Conservation (phyloP, 2,797 vertebrate species). For the Manis crassicaudata region DNA sequence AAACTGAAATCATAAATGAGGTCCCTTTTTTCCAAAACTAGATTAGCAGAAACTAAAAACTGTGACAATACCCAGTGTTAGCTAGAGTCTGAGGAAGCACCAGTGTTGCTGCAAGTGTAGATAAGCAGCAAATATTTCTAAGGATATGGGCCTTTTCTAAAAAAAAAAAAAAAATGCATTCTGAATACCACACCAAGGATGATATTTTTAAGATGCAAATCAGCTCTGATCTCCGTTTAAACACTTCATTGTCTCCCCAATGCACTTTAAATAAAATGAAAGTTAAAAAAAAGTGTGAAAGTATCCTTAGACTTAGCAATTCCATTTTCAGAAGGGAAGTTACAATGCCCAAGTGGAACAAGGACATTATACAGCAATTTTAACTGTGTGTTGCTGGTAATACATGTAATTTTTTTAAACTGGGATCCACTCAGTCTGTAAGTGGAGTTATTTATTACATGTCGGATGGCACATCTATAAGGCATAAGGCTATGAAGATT, state of each 20-base stretch:
- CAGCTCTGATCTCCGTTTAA: too few relatives aligned
- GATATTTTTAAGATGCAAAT: too few relatives aligned
- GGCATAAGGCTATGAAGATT: not conserved
- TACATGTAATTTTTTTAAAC: not conserved
- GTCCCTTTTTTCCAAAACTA: not conserved
- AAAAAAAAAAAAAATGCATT: too few relatives aligned
- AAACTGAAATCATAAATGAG: not conserved
- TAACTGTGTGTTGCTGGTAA: not conserved
- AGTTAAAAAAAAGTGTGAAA: not conserved
- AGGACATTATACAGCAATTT: not conserved
- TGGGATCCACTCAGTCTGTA: not conserved
- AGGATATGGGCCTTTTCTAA: not conserved
- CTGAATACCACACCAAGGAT: too few relatives aligned
- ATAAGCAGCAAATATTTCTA: not conserved
- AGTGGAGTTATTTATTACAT: not conserved
- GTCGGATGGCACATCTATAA: not conserved
- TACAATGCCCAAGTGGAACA: not conserved
- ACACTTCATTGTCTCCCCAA: too few relatives aligned
- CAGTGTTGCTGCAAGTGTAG: not conserved
- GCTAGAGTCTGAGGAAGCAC: not conserved
- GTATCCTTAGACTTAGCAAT: not conserved
- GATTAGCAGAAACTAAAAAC: not conserved
- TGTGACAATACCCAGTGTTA: not conserved
- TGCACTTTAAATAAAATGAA: not conserved
- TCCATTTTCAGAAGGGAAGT: not conserved